phyloP scores from a whole-genome alignment of 2,797 vertebrate genomes.

The Cryptoprocta ferox region DNA sequence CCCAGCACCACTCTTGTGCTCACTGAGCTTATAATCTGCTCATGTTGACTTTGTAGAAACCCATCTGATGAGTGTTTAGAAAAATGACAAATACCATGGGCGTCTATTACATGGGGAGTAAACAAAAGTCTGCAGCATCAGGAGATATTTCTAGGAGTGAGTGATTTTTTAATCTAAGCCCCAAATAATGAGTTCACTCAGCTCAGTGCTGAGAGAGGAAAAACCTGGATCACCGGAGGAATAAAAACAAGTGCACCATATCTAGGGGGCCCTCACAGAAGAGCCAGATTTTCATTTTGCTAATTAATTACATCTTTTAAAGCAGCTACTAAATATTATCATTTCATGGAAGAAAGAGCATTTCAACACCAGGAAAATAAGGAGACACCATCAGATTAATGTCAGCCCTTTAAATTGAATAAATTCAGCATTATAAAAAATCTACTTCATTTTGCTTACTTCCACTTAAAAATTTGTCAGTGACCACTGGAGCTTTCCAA shows the following conservation, averaged over 20 bases:
- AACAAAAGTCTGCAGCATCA: not conserved
- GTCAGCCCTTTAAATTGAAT: not conserved
- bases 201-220: not conserved
- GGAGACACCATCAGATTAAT: not conserved
- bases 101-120: not conserved
- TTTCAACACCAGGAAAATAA: slow-evolving; percentile 26
- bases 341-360: slow-evolving; percentile 8
- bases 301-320: slow-evolving; percentile 43
- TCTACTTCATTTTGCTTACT: not conserved
- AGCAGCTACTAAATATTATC: not conserved
- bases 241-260: not conserved
- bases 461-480: not conserved
- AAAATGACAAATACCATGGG: not conserved
- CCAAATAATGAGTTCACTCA: not conserved
- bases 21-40: not conserved
- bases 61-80: not conserved
- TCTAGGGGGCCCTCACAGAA: not conserved
- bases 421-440: not conserved
- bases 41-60: not conserved
- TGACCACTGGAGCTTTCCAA: not conserved
- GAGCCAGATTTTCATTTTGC: slow-evolving; percentile 10
- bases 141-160: not conserved
- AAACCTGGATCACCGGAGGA: not conserved
- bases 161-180: not conserved
- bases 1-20: not conserved